These are phyloP conservation scores for Lucinisca nassula DNA, from an alignment of 2,888 invertebrate species.

Conservation along the genomic window DNA sequence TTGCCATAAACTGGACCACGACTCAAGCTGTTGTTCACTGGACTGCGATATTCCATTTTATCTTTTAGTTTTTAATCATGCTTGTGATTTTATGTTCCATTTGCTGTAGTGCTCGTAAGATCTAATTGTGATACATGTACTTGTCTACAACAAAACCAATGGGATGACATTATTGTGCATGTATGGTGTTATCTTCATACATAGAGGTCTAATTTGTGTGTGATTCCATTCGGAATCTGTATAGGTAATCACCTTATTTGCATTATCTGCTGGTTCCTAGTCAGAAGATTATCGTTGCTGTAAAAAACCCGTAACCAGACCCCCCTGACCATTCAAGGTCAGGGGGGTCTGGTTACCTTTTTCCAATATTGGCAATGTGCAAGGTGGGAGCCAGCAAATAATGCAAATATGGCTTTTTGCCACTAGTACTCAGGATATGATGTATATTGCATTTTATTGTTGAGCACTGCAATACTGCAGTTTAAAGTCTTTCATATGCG, in stretches of 20 bases:
- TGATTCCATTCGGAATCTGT: background rate
- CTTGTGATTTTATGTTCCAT: slow-evolving; percentile 63
- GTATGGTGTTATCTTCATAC: background rate
- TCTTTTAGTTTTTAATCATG: slow-evolving; percentile 65
- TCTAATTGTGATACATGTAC: background rate
- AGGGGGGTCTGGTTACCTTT: no score
- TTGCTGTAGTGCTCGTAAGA: slow-evolving; percentile 68
- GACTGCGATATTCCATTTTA: slow-evolving; percentile 75
- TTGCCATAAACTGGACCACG: slow-evolving; percentile 55
- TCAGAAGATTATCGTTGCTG: no score
- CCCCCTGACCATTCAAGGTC: no score
- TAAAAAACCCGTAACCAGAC: no score
- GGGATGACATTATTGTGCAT: background rate
- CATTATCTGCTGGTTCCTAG: no score
- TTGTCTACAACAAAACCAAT: background rate
- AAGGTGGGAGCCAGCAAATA: no score
- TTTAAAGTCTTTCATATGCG: slow-evolving; percentile 73
- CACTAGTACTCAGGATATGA: slow-evolving; percentile 54
- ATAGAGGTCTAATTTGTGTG: slow-evolving; percentile 12
- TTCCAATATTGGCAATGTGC: no score
- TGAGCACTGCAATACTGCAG: slow-evolving; percentile 47
- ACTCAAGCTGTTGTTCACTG: slow-evolving; percentile 71
- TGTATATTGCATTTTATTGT: slow-evolving; percentile 22
- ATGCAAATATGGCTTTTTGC: slow-evolving; percentile 48
- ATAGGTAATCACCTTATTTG: background rate